These are phyloP conservation scores for Habrosyne pyritoides DNA, from an alignment of 2,888 invertebrate genomes.

Conservation along the genomic window DNA sequence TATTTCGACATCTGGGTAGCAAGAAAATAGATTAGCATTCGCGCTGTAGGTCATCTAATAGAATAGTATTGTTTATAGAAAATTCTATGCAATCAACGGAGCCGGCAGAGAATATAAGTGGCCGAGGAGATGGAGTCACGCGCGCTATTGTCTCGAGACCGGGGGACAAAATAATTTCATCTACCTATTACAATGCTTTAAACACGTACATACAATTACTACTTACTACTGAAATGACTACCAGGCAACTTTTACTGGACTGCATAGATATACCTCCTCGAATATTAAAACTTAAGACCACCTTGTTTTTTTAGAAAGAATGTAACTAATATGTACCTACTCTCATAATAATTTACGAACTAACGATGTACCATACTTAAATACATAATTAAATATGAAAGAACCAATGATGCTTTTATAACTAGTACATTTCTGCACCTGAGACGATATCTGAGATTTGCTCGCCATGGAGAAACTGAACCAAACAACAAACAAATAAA, in stretches of 20 bases:
- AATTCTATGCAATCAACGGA: constrained; percentile 49
- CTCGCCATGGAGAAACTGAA: constrained; percentile 14
- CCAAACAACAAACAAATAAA: constrained; percentile 21
- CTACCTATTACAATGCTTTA: constrained; percentile 42
- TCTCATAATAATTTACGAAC: no score
- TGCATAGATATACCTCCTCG: background rate
- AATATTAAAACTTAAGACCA: background rate
- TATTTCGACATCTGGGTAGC: constrained; percentile 34
- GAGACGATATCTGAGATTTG: background rate
- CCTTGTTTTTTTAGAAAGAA: no score
- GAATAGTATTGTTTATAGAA: constrained; percentile 51
- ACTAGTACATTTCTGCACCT: background rate
- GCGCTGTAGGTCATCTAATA: constrained; percentile 42
- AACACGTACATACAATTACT: constrained; percentile 42
- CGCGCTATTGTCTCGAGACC: constrained; percentile 57
- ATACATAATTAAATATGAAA: no score
- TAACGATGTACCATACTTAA: no score
- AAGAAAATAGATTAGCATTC: constrained; percentile 47
- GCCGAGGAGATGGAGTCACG: constrained; percentile 60
- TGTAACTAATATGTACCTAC: no score
- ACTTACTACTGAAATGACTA: constrained; percentile 47
- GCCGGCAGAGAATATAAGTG: constrained; percentile 31
- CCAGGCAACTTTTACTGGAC: constrained; percentile 25
- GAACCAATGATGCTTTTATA: no score
- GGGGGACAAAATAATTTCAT: constrained; percentile 49